These are phyloP conservation scores for Denticeps clupeoides DNA, from an alignment of 2,797 vertebrate genomes.

Conservation along the genomic window DNA sequence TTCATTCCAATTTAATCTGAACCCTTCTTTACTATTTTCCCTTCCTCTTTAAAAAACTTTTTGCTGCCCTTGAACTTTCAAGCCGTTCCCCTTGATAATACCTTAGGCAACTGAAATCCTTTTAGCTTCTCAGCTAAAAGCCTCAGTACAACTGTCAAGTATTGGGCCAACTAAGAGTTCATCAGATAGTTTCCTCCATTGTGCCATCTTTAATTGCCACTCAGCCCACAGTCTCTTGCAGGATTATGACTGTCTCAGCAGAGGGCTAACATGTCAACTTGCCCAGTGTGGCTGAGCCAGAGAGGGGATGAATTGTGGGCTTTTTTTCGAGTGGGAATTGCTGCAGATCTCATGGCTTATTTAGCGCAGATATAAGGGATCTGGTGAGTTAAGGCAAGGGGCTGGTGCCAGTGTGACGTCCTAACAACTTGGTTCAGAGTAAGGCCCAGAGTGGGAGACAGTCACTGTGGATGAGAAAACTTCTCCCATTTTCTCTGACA, in stretches of 20 bases:
- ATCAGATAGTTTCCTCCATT: not conserved
- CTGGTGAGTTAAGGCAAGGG: not conserved
- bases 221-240: not conserved
- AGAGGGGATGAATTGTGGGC: not conserved
- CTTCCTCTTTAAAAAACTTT: not conserved
- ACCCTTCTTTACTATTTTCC: not conserved
- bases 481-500: too few species aligned
- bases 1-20: not conserved
- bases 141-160: not conserved
- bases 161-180: constrained; percentile 2
- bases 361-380: not conserved
- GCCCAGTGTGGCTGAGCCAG: not conserved
- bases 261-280: not conserved
- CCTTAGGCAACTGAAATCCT: not conserved
- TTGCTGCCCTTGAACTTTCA: not conserved
- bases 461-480: too few species aligned
- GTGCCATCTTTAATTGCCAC: constrained; percentile 2
- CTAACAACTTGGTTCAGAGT: not conserved
- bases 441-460: too few species aligned
- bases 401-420: not conserved
- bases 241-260: constrained; percentile 7
- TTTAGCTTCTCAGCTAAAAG: constrained; percentile 9
- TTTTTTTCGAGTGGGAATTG: not conserved
- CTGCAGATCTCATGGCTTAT: not conserved
- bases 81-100: not conserved